These are phyloP conservation scores for Hycleus phaleratus DNA, from an alignment of 1,140 invertebrate genomes.

Conservation along the genomic window DNA sequence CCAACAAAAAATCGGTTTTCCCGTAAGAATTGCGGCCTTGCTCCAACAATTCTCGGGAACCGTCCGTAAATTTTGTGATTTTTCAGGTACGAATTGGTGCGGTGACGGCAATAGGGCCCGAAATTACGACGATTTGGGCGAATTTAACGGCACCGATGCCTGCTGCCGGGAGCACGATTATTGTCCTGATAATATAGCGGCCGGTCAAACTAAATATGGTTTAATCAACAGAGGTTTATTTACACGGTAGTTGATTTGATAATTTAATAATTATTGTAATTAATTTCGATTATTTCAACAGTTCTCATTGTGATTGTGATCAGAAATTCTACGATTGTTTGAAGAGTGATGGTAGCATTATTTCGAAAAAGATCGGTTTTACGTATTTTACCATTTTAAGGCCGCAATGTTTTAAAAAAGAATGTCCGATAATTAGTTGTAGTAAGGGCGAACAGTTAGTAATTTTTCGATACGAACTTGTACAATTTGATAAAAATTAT, in stretches of 20 bases:
- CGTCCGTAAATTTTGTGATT: neutral
- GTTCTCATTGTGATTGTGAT: slow-evolving; percentile 14
- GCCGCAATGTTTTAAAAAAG: slow-evolving; percentile 47
- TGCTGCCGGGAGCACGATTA: slow-evolving; percentile 45
- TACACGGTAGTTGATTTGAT: slow-evolving; percentile 37
- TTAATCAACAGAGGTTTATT: slow-evolving; percentile 44
- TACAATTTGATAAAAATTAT: too few species aligned
- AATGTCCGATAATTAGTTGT: too few species aligned
- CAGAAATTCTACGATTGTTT: slow-evolving; percentile 48
- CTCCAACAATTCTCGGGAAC: too few species aligned
- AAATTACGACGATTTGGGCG: slow-evolving; percentile 44
- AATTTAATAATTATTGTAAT: neutral
- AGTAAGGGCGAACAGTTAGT: too few species aligned
- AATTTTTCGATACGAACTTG: too few species aligned
- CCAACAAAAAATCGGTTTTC: too few species aligned
- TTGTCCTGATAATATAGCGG: slow-evolving; percentile 29
- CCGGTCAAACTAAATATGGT: slow-evolving; percentile 11
- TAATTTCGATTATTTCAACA: neutral
- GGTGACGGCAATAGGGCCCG: slow-evolving; percentile 47
- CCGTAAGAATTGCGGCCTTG: too few species aligned
- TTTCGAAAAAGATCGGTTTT: slow-evolving; percentile 45
- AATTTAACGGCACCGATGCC: slow-evolving; percentile 43
- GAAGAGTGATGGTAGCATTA: slow-evolving; percentile 40
- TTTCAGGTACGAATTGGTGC: slow-evolving; percentile 50
- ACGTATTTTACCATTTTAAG: slow-evolving; percentile 50